Evolutionary conservation across 2,888 invertebrate genomes (phyloP), one percentile per base, ranked within the genome.

Genomic region (Drosophila mettleri): DNA sequence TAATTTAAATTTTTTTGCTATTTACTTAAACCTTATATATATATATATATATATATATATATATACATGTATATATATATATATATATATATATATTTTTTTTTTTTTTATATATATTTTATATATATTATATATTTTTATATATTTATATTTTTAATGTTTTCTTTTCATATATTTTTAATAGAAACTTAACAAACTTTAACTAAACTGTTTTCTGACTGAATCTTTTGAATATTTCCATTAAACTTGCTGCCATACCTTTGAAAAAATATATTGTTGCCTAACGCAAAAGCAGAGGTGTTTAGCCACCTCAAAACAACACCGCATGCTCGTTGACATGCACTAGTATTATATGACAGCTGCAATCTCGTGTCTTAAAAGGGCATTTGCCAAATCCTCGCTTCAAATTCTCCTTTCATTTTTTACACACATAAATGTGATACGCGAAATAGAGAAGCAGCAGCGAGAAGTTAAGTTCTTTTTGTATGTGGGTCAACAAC

Each of bases 391-490:
- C n/a, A 53, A 53, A 58, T 67, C 31, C 27, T 12, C 39, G 65
- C 38, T 24, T 45, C 43, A 31, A 60, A 52, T 70, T 69, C 27
- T 41, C 39, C 43, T 22, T 43, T 60, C n/a, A 46, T 31, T 29
- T 31, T 46, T 31, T 29, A n/a, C n/a, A 34, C n/a, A 53, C n/a
- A 52, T 48, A 52, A 52, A 48, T 61, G 38, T 54, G 64, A 63
- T 68, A 70, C 48, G 52, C 36, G 58, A 45, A 57, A 48, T 38
- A 52, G 55, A 51, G 49, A 34, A 24, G 49, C 22, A n/a, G 14
- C 18, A 1, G n/a, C n/a, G 27, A 29, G 18, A 29, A 52, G 38
- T 29, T 39, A 39, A 18, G 27, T 16, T 16, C 16, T 12, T 27
- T 8, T 27, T 9, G 3, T 41, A 29, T 45, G 14, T 10, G 39